Percentiles rank a stretch among this genome's conserved stretches.
Evolutionary conservation across 1,140 invertebrate species (phyloP).

Genomic region (Trichomalopsis sarcophagae): DNA sequence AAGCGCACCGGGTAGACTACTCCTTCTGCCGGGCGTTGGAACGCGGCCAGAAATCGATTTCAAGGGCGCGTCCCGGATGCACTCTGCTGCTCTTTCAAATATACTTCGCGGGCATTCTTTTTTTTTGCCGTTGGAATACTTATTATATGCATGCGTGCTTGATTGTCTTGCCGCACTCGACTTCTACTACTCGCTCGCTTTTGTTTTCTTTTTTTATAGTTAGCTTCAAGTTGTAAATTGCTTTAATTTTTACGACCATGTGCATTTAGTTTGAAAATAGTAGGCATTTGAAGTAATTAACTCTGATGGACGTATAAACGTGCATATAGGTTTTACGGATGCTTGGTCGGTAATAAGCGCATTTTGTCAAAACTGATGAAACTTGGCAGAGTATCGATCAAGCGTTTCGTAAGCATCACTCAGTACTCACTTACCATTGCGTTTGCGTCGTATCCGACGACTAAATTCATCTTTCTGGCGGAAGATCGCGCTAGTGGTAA

Average conservation of each 20-base stretch:
- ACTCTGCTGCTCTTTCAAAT: not conserved
- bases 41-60: not conserved
- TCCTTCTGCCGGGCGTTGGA: not conserved
- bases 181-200: not conserved
- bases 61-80: conserved; percentile 3
- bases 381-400: not conserved
- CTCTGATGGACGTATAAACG: not conserved
- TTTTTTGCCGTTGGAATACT: not conserved
- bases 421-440: not conserved
- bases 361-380: not conserved
- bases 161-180: not conserved
- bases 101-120: not conserved
- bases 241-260: no score
- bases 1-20: not conserved
- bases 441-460: not conserved
- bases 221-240: no score
- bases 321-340: not conserved
- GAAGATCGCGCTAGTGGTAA: not conserved
- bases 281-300: no score
- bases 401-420: not conserved
- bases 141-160: no score
- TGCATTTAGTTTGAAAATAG: no score
- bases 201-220: not conserved
- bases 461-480: not conserved
- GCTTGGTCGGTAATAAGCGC: not conserved